These are phyloP conservation scores for Tetramorium alpestre DNA, from an alignment of 1,140 invertebrate genomes.

Conservation along the genomic window DNA sequence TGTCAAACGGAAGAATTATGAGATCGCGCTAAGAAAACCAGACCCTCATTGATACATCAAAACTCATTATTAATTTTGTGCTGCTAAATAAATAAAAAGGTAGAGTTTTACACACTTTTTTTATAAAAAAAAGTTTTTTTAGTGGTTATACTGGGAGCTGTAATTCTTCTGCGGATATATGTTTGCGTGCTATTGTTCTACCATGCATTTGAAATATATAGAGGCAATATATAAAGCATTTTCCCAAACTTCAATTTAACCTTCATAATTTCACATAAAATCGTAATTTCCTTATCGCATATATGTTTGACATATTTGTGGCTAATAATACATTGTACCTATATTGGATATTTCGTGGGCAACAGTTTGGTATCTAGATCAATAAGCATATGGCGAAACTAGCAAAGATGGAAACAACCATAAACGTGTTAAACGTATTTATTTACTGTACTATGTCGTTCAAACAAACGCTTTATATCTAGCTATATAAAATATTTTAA, in stretches of 20 bases:
- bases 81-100: conserved; percentile 26
- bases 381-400: neutral
- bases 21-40: neutral
- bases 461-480: neutral
- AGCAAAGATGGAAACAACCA: neutral
- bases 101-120: conserved; percentile 3
- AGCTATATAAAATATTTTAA: neutral
- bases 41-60: neutral
- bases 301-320: neutral
- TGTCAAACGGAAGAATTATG: conserved; percentile 4
- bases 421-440: neutral
- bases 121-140: neutral
- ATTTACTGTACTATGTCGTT: neutral
- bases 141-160: neutral
- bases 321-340: neutral
- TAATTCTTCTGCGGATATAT: conserved; percentile 8
- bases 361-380: neutral
- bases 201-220: neutral
- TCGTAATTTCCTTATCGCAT: neutral
- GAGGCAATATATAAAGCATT: neutral
- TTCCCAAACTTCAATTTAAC: conserved; percentile 19
- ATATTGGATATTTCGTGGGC: neutral
- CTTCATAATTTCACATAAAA: conserved; percentile 20
- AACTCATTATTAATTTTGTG: conserved; percentile 31
- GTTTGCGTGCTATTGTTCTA: neutral